phyloP scores from a whole-genome alignment of 2,888 invertebrate genomes.

The Pammene aurita region DNA sequence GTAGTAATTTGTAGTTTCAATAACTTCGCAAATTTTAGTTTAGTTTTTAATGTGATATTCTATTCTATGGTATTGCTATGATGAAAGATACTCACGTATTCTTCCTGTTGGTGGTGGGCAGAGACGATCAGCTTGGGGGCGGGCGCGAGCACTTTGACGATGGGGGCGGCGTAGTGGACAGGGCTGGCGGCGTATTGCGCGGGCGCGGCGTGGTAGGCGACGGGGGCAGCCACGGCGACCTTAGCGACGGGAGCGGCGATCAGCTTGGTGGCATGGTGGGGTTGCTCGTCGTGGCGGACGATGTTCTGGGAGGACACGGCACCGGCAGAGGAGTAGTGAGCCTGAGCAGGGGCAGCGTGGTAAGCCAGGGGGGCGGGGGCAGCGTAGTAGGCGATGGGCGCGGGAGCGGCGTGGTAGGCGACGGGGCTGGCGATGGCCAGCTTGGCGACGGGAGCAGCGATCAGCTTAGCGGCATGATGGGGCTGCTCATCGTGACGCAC shows the following conservation, averaged over 20 bases:
- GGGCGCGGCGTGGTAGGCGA: conserved; percentile 54
- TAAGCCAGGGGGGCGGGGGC: conserved; percentile 49
- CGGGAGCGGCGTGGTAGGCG: conserved; percentile 44
- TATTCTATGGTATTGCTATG: too few relatives aligned
- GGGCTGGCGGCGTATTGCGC: conserved; percentile 44
- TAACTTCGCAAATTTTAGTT: too few relatives aligned
- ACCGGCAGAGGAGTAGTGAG: conserved; percentile 48
- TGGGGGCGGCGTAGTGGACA: conserved; percentile 42
- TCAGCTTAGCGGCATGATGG: conserved; percentile 44
- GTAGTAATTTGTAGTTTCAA: too few relatives aligned
- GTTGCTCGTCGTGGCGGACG: conserved; percentile 56
- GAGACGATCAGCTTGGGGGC: conserved; percentile 54
- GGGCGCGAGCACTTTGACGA: conserved; percentile 49
- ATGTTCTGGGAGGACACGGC: conserved; percentile 57
- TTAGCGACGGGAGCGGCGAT: conserved; percentile 50
- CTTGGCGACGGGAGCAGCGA: conserved; percentile 51
- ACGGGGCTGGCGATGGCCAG: conserved; percentile 51
- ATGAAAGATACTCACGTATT: conserved; percentile 53
- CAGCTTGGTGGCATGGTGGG: conserved; percentile 44
- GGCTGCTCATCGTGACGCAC: conserved; percentile 57
- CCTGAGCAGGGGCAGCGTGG: conserved; percentile 45
- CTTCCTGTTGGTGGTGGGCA: conserved; percentile 57
- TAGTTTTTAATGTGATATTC: too few relatives aligned
- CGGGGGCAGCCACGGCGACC: conserved; percentile 49
- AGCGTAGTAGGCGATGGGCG: conserved; percentile 47